phyloP scores from a whole-genome alignment of 2,113 vertebrate species.

The Ornithorhynchus anatinus region DNA sequence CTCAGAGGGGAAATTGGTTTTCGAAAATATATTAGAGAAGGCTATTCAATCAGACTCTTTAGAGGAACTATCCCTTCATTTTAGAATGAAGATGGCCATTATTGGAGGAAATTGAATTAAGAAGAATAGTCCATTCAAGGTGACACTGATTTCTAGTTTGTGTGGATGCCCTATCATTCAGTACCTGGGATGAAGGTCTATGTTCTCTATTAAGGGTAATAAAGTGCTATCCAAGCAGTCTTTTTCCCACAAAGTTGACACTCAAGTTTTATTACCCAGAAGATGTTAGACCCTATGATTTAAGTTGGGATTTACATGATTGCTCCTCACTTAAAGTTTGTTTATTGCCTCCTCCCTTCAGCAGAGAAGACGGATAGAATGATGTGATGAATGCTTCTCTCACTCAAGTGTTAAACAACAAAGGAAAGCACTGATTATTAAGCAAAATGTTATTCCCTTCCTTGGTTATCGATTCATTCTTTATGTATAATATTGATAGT shows the following conservation, averaged over 20 bases:
- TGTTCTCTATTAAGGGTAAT: slow-evolving; percentile 8
- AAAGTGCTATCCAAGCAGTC: neutral
- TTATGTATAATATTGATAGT: neutral
- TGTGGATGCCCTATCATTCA: neutral
- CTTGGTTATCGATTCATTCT: neutral
- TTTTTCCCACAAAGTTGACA: slow-evolving; percentile 11
- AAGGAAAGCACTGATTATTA: slow-evolving; percentile 1
- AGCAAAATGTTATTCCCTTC: slow-evolving; percentile 4
- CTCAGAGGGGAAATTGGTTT: neutral
- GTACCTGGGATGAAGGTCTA: neutral
- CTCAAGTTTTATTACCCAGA: slow-evolving; percentile 21
- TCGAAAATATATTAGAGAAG: neutral
- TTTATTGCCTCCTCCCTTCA: slow-evolving; percentile 13
- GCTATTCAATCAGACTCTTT: slow-evolving; percentile 7
- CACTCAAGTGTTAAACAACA: neutral
- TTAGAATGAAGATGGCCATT: neutral
- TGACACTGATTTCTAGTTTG: neutral
- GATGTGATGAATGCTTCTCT: slow-evolving; percentile 10
- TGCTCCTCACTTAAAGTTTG: neutral
- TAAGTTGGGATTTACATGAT: slow-evolving; percentile 10
- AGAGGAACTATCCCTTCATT: neutral
- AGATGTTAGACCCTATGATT: slow-evolving; percentile 11
- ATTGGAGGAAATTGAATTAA: slow-evolving; percentile 14
- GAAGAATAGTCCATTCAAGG: slow-evolving; percentile 14
- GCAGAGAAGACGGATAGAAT: neutral